These are phyloP conservation scores for Caranx melampygus DNA, from an alignment of 2,113 vertebrate genomes.

Conservation along the genomic window DNA sequence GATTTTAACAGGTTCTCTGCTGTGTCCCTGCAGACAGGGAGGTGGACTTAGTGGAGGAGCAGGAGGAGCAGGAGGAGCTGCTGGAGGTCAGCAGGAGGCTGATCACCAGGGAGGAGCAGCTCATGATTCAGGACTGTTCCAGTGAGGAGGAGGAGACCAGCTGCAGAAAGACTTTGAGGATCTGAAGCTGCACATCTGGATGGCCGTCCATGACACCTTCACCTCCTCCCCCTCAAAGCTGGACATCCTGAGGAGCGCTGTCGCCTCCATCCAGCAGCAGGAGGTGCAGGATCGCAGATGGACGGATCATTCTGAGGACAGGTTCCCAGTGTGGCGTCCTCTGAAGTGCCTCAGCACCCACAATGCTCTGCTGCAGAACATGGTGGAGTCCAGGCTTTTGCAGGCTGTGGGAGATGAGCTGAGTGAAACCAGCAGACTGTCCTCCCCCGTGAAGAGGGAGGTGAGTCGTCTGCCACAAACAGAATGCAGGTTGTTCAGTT, in stretches of 20 bases:
- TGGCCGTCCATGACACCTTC: constrained; percentile 80
- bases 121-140: constrained; percentile 64
- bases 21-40: background rate
- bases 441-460: constrained; percentile 79
- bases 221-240: constrained; percentile 24
- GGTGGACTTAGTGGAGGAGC: background rate
- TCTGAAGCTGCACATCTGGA: constrained; percentile 81
- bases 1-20: no score
- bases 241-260: constrained; percentile 82
- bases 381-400: constrained; percentile 80
- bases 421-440: constrained; percentile 6
- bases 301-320: constrained; percentile 24
- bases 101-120: constrained; percentile 81
- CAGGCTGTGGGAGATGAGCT: constrained; percentile 37
- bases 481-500: no score
- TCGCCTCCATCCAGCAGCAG: constrained; percentile 84
- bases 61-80: constrained; percentile 4
- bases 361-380: constrained; percentile 74
- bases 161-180: constrained; percentile 75
- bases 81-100: constrained; percentile 77
- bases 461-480: constrained; percentile 58
- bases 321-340: constrained; percentile 77
- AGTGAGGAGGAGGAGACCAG: constrained; percentile 78
- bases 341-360: constrained; percentile 84
- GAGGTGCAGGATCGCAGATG: constrained; percentile 86